Percentiles rank a stretch among this genome's conserved stretches.
These are phyloP conservation scores for Drosophila nr. perissopoda DNA, from an alignment of 2,888 invertebrate species.

Conservation along the genomic window DNA sequence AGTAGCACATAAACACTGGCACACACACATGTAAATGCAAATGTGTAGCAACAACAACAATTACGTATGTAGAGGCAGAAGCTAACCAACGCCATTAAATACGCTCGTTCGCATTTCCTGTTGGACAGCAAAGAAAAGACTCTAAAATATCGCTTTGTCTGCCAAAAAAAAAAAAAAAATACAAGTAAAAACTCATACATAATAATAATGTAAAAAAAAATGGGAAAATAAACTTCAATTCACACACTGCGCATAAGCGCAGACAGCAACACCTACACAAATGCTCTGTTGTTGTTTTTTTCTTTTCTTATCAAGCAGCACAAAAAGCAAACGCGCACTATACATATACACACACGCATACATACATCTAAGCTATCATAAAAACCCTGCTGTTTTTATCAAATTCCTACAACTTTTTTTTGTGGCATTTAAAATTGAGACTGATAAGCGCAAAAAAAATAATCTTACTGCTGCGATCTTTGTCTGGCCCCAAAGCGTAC, in stretches of 20 bases:
- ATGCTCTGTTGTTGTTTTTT: constrained; percentile 5
- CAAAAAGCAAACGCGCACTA: constrained; percentile 17
- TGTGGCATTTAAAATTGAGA: constrained; percentile 43
- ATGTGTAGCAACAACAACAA: constrained; percentile 42
- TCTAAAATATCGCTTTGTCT: constrained; percentile 69
- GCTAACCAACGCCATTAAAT: constrained; percentile 66
- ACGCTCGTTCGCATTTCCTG: constrained; percentile 78
- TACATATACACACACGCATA: constrained; percentile 3
- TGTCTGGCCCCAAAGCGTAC: constrained; percentile 12
- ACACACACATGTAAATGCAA: constrained; percentile 10
- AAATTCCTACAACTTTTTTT: constrained; percentile 61
- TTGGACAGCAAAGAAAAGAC: constrained; percentile 59
- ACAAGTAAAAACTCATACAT: constrained; percentile 50
- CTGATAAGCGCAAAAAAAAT: constrained; percentile 59
- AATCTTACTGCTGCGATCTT: constrained; percentile 23
- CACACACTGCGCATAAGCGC: constrained; percentile 47
- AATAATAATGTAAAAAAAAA: constrained; percentile 52
- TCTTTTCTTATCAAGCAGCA: constrained; percentile 43
- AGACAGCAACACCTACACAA: constrained; percentile 46
- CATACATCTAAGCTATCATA: constrained; percentile 27
- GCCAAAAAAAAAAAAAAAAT: constrained; percentile 53
- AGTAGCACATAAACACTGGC: constrained; percentile 38
- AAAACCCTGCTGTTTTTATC: constrained; percentile 61
- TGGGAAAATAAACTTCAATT: constrained; percentile 48
- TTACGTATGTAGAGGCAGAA: constrained; percentile 47